Base-by-base conservation (phyloP, 2,113 vertebrate species). In the Alaudala cheleensis region DNA sequence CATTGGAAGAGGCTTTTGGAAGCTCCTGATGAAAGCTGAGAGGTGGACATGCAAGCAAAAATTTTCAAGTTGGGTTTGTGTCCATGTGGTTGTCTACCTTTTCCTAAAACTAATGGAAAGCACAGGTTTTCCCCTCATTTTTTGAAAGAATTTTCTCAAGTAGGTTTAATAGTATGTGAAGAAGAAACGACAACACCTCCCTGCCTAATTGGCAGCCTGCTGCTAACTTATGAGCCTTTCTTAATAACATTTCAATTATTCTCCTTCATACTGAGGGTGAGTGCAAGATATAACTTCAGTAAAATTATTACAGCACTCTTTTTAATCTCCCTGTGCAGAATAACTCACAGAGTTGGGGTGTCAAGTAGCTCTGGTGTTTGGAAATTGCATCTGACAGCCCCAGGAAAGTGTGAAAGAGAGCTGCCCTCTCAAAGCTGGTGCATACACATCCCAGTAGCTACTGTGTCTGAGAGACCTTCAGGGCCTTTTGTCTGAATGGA, bases 101-200 rank as follows among this genome's bases (percentile, higher is more conserved):
- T 85, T 74, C 26, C 18, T 83, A 77, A 88, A 77, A 64, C 20
- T 67, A 60, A 34, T 28, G 28, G 37, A 91, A 91, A 78, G 25
- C 0, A 3, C 22, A 71, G 8, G 11, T 19, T 84, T 88, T 20
- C 14, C 14, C 22, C n/a, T 66, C 9, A 21, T 44, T 54, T 86
- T 94, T 86, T 83, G 28, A n/a, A 83, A 86, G 26, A 78, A 65
- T 86, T 94, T 96, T 77, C 71, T 81, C 50, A 34, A 65, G 50
- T 65, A 58, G 5, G 3, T 71, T 96, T 74, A 67, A 70, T 24
- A 50, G 9, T 33, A 39, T 34, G 7, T 58, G 56, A 80, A 78
- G 45, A 80, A 92, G 54, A 85, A 77, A 86, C 54, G 25, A 51
- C 42, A 83, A 2, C 34, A 73, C 4, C 18, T 73, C n/a, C 47